A percentile compares a stretch with the other conserved stretches of the same genome.
Evolutionary conservation across 1,140 invertebrate species (phyloP).

Genomic region (Whitmania pigra): DNA sequence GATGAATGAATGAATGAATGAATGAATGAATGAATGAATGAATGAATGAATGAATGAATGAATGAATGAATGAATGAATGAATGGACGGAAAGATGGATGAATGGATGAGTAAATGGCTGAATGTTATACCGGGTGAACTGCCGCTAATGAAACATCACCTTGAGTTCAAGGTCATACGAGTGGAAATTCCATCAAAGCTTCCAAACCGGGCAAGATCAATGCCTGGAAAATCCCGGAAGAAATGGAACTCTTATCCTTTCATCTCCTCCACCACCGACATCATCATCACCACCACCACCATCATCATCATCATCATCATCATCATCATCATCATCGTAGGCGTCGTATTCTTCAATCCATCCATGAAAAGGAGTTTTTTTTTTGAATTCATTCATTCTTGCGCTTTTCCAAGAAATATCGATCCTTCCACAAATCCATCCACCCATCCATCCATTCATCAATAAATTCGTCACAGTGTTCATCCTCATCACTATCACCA

Average conservation of each 20-base stretch:
- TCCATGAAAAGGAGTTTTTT: neutral
- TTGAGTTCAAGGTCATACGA: too few species aligned
- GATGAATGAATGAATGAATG: too few species aligned
- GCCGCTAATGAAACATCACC: too few species aligned
- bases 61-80: too few species aligned
- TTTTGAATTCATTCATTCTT: neutral
- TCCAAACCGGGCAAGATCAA: too few species aligned
- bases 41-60: too few species aligned
- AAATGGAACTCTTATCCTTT: neutral
- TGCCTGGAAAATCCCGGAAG: too few species aligned
- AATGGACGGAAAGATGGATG: too few species aligned
- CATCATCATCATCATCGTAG: neutral
- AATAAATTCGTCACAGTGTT: neutral
- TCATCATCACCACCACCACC: neutral
- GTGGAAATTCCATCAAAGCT: too few species aligned
- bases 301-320: neutral
- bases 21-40: too few species aligned
- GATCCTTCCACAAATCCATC: slow-evolving; percentile 13
- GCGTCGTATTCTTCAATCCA: neutral
- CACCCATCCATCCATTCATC: slow-evolving; percentile 14
- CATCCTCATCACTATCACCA: neutral
- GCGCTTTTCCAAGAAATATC: neutral
- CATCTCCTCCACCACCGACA: neutral
- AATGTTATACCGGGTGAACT: too few species aligned
- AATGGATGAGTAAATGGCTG: too few species aligned